These are phyloP conservation scores for Heliornis fulica DNA, from an alignment of 2,113 vertebrate genomes.

Conservation along the genomic window DNA sequence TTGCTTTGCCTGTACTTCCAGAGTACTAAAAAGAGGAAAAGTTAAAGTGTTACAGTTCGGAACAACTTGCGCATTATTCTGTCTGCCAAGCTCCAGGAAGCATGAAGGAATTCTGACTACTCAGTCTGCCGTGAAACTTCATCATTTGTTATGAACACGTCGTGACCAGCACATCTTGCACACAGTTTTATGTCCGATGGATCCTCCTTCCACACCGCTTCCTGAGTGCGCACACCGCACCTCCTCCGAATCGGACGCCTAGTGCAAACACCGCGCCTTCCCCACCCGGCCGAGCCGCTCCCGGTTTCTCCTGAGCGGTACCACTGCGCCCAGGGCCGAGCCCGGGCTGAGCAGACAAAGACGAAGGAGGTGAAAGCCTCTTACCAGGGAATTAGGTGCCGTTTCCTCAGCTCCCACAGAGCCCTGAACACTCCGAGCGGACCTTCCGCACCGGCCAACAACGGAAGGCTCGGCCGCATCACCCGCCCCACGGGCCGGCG, in stretches of 20 bases:
- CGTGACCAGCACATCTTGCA: fast-evolving
- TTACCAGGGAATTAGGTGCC: not conserved
- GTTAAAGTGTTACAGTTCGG: not conserved
- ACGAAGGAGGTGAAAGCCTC: constrained; percentile 12
- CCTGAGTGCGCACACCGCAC: not conserved
- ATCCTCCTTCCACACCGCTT: not conserved
- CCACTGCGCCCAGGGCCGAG: not conserved
- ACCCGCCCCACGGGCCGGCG: not conserved
- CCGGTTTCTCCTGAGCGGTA: fast-evolving
- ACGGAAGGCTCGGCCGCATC: not conserved
- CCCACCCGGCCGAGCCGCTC: not conserved
- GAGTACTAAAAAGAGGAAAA: not conserved
- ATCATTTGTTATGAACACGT: not conserved
- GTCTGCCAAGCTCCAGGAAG: not conserved
- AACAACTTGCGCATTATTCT: not conserved
- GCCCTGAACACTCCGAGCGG: not conserved
- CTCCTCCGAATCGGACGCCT: not conserved
- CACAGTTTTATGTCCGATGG: fast-evolving
- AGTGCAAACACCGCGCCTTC: not conserved
- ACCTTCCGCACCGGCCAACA: not conserved
- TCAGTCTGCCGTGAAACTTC: not conserved
- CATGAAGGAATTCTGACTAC: not conserved
- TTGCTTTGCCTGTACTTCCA: not conserved
- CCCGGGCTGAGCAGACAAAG: not conserved
- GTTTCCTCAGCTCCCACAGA: not conserved